Base-by-base conservation (phyloP, 2,113 vertebrate species). In the Progne subis region DNA sequence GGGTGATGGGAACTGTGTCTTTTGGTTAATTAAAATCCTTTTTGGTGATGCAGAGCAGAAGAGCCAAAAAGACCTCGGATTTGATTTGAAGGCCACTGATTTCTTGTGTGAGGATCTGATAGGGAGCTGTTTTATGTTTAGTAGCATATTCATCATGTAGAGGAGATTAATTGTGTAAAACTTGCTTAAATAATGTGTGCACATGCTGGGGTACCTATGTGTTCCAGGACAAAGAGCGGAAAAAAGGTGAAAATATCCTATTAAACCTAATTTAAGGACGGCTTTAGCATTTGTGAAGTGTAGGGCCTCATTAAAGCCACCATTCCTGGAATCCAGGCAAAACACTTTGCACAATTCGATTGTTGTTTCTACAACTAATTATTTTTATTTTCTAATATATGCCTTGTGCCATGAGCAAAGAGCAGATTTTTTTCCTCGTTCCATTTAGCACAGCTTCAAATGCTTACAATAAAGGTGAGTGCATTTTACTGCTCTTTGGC, bases 361-460 rank as follows among this genome's bases (percentile, higher is more conserved):
- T 97, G 97, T 98, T 98, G 98, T 97, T 98, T 97, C 98, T 97
- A 90, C 98, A 98, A 98, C 98, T 98, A 98, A 98, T 98, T 95
- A 97, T 97, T 98, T 98, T 97, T 98, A 97, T 98, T 97, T 98
- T 96, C 91, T 96, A 96, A 96, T 98, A 98, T 86, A 98, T 93
- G 70, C 91, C 93, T 91, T 98, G 96, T 96, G 43, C 84, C 70
- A 90, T 63, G 79, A 94, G 93, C 76, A 95, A 96, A 95, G 92
- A 94, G 69, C 82, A 69, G 86, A 86, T 79, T 84, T 83, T 9
- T 23, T 2, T 9, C 21, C 31, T n/a, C 74, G 41, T 92, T 97
- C 91, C 94, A 91, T 97, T 98, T 97, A 96, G 91, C 32, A 44
- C 90, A 93, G 95, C 92, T 94, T 94, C 88, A 64, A 96, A 97